phyloP scores from a whole-genome alignment of 2,113 vertebrate species.

The Lasiurus cinereus region DNA sequence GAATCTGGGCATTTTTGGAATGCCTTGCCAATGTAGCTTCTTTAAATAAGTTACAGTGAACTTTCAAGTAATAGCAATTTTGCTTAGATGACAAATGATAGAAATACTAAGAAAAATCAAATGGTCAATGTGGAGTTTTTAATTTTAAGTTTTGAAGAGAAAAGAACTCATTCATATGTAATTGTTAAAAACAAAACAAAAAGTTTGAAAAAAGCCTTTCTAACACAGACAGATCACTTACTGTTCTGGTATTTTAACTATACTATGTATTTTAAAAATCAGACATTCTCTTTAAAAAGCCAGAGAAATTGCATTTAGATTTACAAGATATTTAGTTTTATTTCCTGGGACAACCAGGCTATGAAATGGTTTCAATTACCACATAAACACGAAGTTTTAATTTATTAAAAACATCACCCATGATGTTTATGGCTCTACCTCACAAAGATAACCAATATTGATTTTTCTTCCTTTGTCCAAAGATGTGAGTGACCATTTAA shows the following conservation, averaged over 20 bases:
- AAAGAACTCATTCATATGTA: conserved; percentile 60
- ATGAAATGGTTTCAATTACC: conserved; percentile 1
- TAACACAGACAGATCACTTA: conserved; percentile 42
- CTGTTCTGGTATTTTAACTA: conserved; percentile 59
- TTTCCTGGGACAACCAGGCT: conserved; percentile 56
- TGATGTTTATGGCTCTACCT: neutral
- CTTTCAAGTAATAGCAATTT: conserved; percentile 58
- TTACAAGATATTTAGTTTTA: conserved; percentile 68
- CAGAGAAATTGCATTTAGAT: conserved; percentile 61
- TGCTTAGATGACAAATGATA: conserved; percentile 55
- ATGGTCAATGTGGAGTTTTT: neutral
- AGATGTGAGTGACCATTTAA: conserved; percentile 44
- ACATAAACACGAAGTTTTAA: conserved; percentile 54
- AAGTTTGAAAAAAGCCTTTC: conserved; percentile 38
- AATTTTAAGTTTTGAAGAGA: conserved; percentile 52
- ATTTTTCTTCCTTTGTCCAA: conserved; percentile 10
- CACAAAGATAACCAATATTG: conserved; percentile 3
- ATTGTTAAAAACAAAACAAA: conserved; percentile 67
- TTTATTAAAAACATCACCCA: conserved; percentile 47
- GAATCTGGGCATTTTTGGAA: neutral
- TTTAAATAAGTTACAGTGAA: conserved; percentile 57
- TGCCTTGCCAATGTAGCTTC: neutral
- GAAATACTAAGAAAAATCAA: conserved; percentile 59
- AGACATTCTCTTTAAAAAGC: conserved; percentile 68
- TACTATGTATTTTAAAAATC: conserved; percentile 48